A percentile compares a stretch with the other conserved stretches of the same genome.
Conservation (phyloP, 2,888 invertebrate species). For the Eristalis tenax region DNA sequence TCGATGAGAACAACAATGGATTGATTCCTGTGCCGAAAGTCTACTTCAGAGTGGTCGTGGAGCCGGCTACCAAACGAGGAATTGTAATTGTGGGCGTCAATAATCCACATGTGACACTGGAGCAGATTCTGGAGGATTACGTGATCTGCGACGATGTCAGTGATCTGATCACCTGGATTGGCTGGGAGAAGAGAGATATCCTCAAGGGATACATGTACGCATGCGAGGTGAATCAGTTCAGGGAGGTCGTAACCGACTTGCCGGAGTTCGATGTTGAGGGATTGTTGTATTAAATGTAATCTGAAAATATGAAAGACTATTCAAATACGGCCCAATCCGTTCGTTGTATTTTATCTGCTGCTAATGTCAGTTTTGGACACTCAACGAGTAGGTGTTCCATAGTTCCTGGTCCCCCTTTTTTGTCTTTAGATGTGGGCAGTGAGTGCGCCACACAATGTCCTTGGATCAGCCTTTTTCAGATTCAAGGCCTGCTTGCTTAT, state of each 20-base stretch:
- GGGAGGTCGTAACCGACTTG: slow-evolving; percentile 74
- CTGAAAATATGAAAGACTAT: neutral
- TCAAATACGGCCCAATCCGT: too few relatives aligned
- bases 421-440: too few relatives aligned
- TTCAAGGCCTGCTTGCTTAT: too few relatives aligned
- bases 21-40: slow-evolving; percentile 82
- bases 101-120: slow-evolving; percentile 77
- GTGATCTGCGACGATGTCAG: slow-evolving; percentile 77
- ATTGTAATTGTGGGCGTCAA: slow-evolving; percentile 83
- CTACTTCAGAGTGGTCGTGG: slow-evolving; percentile 83
- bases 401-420: too few relatives aligned
- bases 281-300: slow-evolving; percentile 31
- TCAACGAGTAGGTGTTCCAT: too few relatives aligned
- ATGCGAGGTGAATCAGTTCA: slow-evolving; percentile 76
- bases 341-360: too few relatives aligned
- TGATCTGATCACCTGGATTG: slow-evolving; percentile 75
- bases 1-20: slow-evolving; percentile 77
- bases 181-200: slow-evolving; percentile 74
- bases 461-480: too few relatives aligned
- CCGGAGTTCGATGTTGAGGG: slow-evolving; percentile 71
- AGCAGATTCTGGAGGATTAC: slow-evolving; percentile 75
- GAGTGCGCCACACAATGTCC: too few relatives aligned
- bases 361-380: too few relatives aligned
- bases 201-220: slow-evolving; percentile 76
- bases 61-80: slow-evolving; percentile 79